Base-by-base conservation (phyloP, 2,113 vertebrate genomes). In the Aptenodytes patagonicus region DNA sequence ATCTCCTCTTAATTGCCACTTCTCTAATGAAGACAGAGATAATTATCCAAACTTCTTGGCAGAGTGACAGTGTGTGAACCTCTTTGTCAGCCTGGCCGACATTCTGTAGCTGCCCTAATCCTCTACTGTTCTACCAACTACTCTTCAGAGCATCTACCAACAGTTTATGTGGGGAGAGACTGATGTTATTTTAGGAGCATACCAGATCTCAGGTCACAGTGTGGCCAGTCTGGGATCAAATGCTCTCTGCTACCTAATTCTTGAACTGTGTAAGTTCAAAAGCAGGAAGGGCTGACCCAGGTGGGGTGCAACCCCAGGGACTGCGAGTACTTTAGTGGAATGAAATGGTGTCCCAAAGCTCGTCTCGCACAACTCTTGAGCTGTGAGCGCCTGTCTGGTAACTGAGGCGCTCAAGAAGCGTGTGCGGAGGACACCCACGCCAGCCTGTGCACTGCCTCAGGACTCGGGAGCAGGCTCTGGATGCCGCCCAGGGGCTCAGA, bases 11-110 rank as follows among this genome's bases (percentile, higher is more conserved):
- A 86, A 92, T 64, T 96, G 47, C 47, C 60, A 24, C 25, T 82
- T 87, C 42, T 60, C 52, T 95, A 86, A 93, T 65, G 47, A 95
- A 84, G 89, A 57, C 71, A 90, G 40, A 87, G 54, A 88, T 88
- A 93, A 96, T 90, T 66, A 92, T 26, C 46, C 85, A 70, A 83
- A 83, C 22, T 80, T 83, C 64, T 90, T 90, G 85, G 83, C 90
- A 75, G 54, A 54, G 36, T 24, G 83, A 72, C 88, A 94, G 49
- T 0, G 16, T 6, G 16, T 40, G 84, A 86, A 75, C 34, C 79
- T 57, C 93, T 90, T 15, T 70, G 90, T 66, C 81, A 62, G 54
- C 15, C 66, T 55, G 61, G 76, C 38, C 71, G 73, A 60, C 25
- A 20, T 17, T 47, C 29, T 38, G 65, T 26, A 58, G 61, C 87